Conservation (phyloP, 2,888 invertebrate species). For the Harpalus rufipes region DNA sequence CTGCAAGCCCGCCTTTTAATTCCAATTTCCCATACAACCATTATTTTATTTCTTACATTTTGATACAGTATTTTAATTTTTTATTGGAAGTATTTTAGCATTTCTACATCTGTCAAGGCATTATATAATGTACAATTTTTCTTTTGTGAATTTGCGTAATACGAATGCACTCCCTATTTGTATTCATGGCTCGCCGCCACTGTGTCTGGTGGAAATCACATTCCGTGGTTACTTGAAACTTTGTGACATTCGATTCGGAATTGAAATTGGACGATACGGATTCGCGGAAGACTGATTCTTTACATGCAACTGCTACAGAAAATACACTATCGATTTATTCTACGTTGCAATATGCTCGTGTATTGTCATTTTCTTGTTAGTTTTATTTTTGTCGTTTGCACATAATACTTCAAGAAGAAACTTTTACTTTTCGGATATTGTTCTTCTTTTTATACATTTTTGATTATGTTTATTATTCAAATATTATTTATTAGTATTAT, state of each 20-base stretch:
- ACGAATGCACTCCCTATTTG: neutral
- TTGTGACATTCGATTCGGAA: conserved; percentile 53
- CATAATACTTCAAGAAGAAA: neutral
- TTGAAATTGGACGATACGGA: conserved; percentile 50
- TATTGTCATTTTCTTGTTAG: neutral
- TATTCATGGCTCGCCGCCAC: neutral
- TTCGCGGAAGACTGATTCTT: neutral
- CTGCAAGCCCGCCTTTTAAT: no score
- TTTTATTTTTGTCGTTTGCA: neutral
- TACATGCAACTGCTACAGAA: conserved; percentile 1
- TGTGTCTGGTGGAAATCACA: neutral
- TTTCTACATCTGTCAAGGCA: no score
- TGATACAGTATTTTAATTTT: no score
- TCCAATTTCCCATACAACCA: no score
- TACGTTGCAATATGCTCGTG: neutral
- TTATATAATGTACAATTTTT: no score
- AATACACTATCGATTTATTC: neutral
- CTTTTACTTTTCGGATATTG: neutral
- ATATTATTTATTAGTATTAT: neutral
- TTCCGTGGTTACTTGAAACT: conserved; percentile 5
- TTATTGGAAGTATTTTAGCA: no score
- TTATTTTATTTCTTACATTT: no score
- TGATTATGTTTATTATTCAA: neutral
- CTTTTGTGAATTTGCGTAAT: neutral
- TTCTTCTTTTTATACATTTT: neutral